Conservation (phyloP, 2,113 vertebrate species). For the Chamaea fasciata region DNA sequence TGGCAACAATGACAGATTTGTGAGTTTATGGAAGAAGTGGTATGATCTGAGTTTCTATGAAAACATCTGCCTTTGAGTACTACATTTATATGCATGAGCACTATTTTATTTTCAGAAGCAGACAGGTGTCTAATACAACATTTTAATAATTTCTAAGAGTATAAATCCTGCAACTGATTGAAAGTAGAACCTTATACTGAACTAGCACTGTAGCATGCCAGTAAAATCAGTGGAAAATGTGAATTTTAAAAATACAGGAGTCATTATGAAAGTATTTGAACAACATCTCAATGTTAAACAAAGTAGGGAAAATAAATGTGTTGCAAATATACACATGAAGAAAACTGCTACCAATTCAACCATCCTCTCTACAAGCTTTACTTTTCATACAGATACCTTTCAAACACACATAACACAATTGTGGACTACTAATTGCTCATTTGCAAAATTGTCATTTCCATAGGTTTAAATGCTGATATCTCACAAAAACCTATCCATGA, state of each 20-base stretch:
- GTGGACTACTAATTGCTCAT: neutral
- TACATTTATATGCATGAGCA: slow-evolving; percentile 4
- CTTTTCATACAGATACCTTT: neutral
- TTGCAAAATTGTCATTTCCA: neutral
- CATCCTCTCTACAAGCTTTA: neutral
- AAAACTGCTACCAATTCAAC: neutral
- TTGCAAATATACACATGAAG: neutral
- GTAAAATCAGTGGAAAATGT: neutral
- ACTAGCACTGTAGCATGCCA: neutral
- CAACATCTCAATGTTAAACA: neutral
- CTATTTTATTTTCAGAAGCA: slow-evolving; percentile 22
- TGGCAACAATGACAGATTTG: neutral
- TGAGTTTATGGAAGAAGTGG: neutral
- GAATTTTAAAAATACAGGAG: neutral
- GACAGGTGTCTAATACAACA: neutral
- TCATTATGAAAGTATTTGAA: neutral
- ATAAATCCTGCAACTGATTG: neutral
- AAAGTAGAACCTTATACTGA: neutral
- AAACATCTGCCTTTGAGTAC: neutral
- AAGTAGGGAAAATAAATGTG: neutral
- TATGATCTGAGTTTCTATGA: neutral
- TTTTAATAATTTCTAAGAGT: slow-evolving; percentile 22
- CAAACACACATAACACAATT: neutral
- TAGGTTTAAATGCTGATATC: neutral
- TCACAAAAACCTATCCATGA: neutral